Base-by-base conservation (phyloP, 2,888 invertebrate species). In the Trisateles emortualis region DNA sequence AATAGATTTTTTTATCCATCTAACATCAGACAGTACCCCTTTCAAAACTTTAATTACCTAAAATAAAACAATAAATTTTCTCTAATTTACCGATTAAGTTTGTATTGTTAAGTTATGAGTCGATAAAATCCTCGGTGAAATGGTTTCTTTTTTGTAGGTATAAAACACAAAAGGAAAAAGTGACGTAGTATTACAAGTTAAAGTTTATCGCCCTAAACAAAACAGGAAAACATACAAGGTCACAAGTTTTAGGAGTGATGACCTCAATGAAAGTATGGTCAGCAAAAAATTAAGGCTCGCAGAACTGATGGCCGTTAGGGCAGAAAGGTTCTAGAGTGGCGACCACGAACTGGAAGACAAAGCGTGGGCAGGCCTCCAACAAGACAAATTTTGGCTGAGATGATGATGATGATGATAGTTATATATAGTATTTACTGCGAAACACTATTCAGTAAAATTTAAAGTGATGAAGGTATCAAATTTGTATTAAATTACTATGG, bases 171-270 rank as follows among this genome's bases (percentile, higher is more conserved):
- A 47, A 39, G 9, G 11, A 24, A 32, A 10, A 5, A 19, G 30
- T 32, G 39, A 39, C 29, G 32, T 39, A 47, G 2, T 14, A 32
- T 40, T 24, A 47, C 32, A 47, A 14, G 3, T 39, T 38, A 38
- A 30, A 19, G 38, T 46, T 29, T 38, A 10, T 30, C 14, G 39
- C 26, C 24, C 39, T 9, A 30, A 46, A 22, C 13, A 30, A 46
- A 46, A 46, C 22, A 11, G 17, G n/a, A 39, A 11, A 32, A 39
- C 8, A 24, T 1, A 6, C 30, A 40, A 47, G 39, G 24, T 24
- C 38, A 13, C 19, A 8, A 32, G 13, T 33, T n/a, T 17, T 33
- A 17, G 33, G 30, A 39, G 10, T 32, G 22, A 13, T 26, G 24
- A 41, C 17, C 11, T 33, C 1, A 17, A 43, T 9, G 29, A 9